Evolutionary conservation across 2,888 invertebrate species (phyloP).

Genomic region (Ypsolopha scabrella): DNA sequence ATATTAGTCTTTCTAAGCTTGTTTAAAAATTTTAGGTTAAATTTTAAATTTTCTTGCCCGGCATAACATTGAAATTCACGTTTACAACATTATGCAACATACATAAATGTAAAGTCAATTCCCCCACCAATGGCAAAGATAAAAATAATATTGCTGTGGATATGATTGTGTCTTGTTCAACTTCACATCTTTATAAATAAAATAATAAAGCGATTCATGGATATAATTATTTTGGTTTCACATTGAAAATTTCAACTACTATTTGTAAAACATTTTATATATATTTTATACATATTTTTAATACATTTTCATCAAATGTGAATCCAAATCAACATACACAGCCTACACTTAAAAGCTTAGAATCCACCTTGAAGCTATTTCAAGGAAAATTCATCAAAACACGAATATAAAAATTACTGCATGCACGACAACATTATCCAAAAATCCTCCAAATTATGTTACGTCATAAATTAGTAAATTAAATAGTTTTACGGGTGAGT

Average conservation of each 20-base stretch:
- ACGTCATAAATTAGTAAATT: neutral
- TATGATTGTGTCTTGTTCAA: constrained; percentile 30
- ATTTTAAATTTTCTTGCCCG: too few relatives aligned
- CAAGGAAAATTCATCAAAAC: constrained; percentile 44
- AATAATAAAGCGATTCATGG: constrained; percentile 39
- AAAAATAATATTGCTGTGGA: constrained; percentile 61
- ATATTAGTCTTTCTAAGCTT: constrained; percentile 52
- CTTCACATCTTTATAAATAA: constrained; percentile 44
- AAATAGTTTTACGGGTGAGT: constrained; percentile 1
- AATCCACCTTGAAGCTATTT: constrained; percentile 33
- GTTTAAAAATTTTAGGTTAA: constrained; percentile 13
- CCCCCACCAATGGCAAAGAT: constrained; percentile 49
- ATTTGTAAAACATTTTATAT: neutral
- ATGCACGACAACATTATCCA: constrained; percentile 56
- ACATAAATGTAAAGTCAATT: constrained; percentile 18
- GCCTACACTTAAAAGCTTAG: constrained; percentile 57
- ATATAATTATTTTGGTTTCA: constrained; percentile 36
- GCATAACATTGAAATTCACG: constrained; percentile 12
- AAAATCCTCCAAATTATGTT: constrained; percentile 40
- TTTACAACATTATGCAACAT: constrained; percentile 9
- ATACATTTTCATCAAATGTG: constrained; percentile 32
- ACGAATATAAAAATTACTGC: constrained; percentile 51
- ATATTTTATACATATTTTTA: neutral
- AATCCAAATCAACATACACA: constrained; percentile 36
- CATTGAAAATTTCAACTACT: constrained; percentile 19